Base-by-base conservation (phyloP, 2,113 vertebrate species). In the Panthera tigris region DNA sequence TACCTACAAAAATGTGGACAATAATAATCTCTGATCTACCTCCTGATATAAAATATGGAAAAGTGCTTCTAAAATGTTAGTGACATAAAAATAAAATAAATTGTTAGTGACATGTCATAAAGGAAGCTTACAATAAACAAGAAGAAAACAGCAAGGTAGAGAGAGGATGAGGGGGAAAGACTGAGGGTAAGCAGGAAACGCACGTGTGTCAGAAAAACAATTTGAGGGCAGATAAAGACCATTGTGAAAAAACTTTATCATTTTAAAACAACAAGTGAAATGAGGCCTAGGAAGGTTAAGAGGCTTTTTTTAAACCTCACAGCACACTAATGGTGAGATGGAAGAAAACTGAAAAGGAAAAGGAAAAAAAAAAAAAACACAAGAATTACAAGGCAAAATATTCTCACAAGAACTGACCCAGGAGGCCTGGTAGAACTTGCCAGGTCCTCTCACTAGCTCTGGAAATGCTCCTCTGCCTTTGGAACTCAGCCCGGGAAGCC, bases 11-110 rank as follows among this genome's bases (percentile, higher is more conserved):
- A 93, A 86, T 55, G 13, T 82, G 29, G 41, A 63, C 9, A 66
- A 76, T 45, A 86, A 71, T 74, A 78, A 81, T 68, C 48, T 50
- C 50, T 73, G n/a, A 87, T 74, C 23, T 31, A 83, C 4, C 48
- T 63, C 33, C 79, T 50, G 3, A 50, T 55, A 41, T 71, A 73
- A 93, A 90, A 36, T 41, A 41, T 65, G 25, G 1, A 68, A 84
- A 93, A 73, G n/a, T 73, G 29, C 21, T 84, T 79, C 66, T 63
- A 52, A 93, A 97, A 73, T 73, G 33, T 91, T 91, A 84, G 21
- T 61, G 57, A 74, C n/a, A 69, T 69, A n/a, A 21, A n/a, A 36
- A 71, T 69, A 21, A 69, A 36, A 69, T 71, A 69, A 69, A n/a
- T n/a, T 69, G 8, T 71, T 36, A 71, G 7, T 81, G 33, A 68